Conservation (phyloP, 2,888 invertebrate genomes). For the Carcina quercana region DNA sequence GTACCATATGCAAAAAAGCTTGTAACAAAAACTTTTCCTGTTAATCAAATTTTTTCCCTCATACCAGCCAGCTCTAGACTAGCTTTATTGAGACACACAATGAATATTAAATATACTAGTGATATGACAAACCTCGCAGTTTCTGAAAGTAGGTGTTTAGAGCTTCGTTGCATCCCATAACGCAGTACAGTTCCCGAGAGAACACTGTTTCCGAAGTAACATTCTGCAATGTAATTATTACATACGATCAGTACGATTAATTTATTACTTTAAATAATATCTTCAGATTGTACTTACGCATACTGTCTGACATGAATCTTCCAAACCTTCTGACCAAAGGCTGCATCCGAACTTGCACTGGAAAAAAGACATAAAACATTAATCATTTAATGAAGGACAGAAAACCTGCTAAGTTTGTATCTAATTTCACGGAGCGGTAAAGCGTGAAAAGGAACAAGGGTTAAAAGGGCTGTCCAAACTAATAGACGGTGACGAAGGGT, state of each 20-base stretch:
- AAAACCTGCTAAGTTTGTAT: too few species aligned
- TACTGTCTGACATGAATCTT: constrained; percentile 83
- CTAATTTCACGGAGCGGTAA: too few species aligned
- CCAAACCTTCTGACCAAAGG: constrained; percentile 84
- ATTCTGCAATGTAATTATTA: constrained; percentile 74
- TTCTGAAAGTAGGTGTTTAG: constrained; percentile 83
- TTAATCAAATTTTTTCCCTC: too few species aligned
- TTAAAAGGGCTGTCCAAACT: too few species aligned
- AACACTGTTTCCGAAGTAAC: constrained; percentile 79
- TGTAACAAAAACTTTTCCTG: too few species aligned
- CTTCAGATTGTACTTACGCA: constrained; percentile 87
- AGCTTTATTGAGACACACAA: too few species aligned
- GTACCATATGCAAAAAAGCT: too few species aligned
- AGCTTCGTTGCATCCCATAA: constrained; percentile 88
- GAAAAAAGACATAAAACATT: constrained; percentile 37
- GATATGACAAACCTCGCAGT: constrained; percentile 79
- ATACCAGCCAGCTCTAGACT: too few species aligned
- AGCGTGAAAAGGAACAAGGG: too few species aligned
- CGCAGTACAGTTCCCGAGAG: constrained; percentile 83
- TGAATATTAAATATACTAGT: constrained; percentile 1
- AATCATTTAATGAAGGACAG: neutral
- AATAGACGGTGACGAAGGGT: too few species aligned
- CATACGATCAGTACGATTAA: neutral
- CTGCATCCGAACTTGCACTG: constrained; percentile 89
- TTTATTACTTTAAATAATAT: neutral